Conservation (phyloP, 2,113 vertebrate species). For the Paedocypris sp. region DNA sequence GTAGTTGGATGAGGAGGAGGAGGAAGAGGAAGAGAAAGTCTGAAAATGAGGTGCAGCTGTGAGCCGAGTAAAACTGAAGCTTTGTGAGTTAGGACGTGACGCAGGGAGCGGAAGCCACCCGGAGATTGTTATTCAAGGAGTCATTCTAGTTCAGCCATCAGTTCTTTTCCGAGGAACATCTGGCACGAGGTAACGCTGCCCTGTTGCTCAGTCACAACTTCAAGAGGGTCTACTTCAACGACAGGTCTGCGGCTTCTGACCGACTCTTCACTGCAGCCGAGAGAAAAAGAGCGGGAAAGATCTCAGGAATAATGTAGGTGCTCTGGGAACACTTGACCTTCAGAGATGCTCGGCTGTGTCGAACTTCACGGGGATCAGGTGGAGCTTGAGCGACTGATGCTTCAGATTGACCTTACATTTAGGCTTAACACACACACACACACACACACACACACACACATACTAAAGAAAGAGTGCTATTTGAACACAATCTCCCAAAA, state of each 20-base stretch:
- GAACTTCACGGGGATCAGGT: conserved; percentile 50
- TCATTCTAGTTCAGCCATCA: background rate
- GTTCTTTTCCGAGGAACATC: conserved; percentile 20
- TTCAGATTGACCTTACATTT: background rate
- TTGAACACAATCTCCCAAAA: conserved; percentile 31
- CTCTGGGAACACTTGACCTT: conserved; percentile 52
- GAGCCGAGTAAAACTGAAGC: background rate
- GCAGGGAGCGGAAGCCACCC: background rate
- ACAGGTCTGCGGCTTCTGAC: conserved; percentile 3
- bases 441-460: conserved; percentile 2
- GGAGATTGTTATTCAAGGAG: conserved; percentile 24
- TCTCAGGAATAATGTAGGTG: conserved; percentile 15
- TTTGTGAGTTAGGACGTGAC: conserved; percentile 5
- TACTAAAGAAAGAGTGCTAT: conserved; percentile 8
- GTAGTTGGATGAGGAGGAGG: conserved; percentile 33
- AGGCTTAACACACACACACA: conserved; percentile 24
- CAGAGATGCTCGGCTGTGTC: conserved; percentile 43
- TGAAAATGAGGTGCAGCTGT: conserved; percentile 32
- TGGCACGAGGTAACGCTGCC: conserved; percentile 8
- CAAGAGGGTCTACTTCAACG: conserved; percentile 2
- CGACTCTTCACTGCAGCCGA: background rate
- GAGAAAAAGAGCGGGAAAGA: background rate
- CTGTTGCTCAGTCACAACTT: conserved; percentile 1
- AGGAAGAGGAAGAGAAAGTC: conserved; percentile 13
- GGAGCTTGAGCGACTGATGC: conserved; percentile 32